Base-by-base conservation (phyloP, 2,113 vertebrate genomes). In the Trichomycterus rosablanca region DNA sequence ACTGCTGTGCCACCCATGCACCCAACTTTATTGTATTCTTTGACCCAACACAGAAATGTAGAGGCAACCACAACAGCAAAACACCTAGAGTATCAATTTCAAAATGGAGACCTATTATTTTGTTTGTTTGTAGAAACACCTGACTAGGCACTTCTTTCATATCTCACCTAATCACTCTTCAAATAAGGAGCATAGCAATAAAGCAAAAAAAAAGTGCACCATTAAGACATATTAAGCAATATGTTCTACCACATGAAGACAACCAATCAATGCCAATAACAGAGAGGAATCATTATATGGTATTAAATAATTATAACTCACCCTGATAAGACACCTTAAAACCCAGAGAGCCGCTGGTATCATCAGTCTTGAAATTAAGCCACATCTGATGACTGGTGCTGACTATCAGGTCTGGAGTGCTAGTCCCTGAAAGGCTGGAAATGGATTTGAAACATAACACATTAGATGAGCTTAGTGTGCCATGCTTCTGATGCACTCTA, bases 331-430 rank as follows among this genome's bases (percentile, higher is more conserved):
- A 89, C 16, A 96, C 94, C 77, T 97, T 99, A 86, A 99, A 99
- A 65, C 96, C 96, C 66, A 93, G 75, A 24, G 93, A 89, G 66
- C 97, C 94, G 57, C 91, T 95, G 40, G 93, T 95, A 58, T 96
- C 86, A 32, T 99, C 96, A 0, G 95, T 98, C 86, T 96, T 95
- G 82, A 99, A 97, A 67, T 97, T 94, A 20, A 99, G 92, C 96
- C 96, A 99, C 95, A 99, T 97, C 83, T 97, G 96, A 74, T 97
- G 92, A 75, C 92, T 91, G 39, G 94, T 94, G 84, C 95, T 98
- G 56, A 99, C 96, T 22, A 99, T 95, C 8, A 99, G 92, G 71
- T 99, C 96, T 4, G 96, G 96, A 62, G 97, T 94, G 0, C 86
- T 90, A 0, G 89, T 93, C 15, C 96, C 96, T 39, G 96, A 97